These are phyloP conservation scores for Pseudomyrmex dendroicus DNA, from an alignment of 1,140 invertebrate species.

Conservation along the genomic window DNA sequence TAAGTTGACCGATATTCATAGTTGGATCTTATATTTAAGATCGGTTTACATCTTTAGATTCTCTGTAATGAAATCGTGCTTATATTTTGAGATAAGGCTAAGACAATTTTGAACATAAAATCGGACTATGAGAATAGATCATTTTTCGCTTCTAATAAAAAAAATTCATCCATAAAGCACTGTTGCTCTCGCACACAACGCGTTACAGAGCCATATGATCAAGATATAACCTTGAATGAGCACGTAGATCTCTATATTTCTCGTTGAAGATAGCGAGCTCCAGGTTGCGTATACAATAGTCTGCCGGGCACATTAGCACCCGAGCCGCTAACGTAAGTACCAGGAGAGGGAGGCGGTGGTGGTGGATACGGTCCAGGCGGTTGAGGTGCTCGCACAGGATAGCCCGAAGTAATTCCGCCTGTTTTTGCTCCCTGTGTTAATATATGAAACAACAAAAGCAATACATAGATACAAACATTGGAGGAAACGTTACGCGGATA, in stretches of 20 bases:
- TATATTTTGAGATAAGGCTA: too few relatives aligned
- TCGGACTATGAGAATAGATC: too few relatives aligned
- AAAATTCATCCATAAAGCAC: too few relatives aligned
- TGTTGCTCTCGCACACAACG: too few relatives aligned
- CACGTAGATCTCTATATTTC: conserved; percentile 69
- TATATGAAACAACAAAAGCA: background rate
- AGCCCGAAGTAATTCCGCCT: conserved; percentile 86
- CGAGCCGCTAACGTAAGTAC: conserved; percentile 80
- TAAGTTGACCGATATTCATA: too few relatives aligned
- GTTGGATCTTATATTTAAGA: too few relatives aligned
- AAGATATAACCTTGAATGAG: too few relatives aligned
- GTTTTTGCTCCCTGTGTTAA: conserved; percentile 83
- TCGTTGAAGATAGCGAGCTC: conserved; percentile 80
- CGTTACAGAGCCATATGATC: too few relatives aligned
- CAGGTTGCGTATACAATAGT: conserved; percentile 81
- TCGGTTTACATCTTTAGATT: too few relatives aligned
- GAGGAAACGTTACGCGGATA: conserved; percentile 23
- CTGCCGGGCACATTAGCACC: conserved; percentile 79
- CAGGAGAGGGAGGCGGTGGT: conserved; percentile 75
- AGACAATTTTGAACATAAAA: too few relatives aligned
- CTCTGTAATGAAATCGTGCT: too few relatives aligned
- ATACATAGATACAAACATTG: background rate
- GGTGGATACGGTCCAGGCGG: conserved; percentile 77
- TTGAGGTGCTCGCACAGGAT: conserved; percentile 85
- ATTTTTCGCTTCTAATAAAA: too few relatives aligned